Evolutionary conservation across 2,888 invertebrate genomes (phyloP), one percentile per base, ranked within the genome.

Genomic region (Laspeyria flexula): DNA sequence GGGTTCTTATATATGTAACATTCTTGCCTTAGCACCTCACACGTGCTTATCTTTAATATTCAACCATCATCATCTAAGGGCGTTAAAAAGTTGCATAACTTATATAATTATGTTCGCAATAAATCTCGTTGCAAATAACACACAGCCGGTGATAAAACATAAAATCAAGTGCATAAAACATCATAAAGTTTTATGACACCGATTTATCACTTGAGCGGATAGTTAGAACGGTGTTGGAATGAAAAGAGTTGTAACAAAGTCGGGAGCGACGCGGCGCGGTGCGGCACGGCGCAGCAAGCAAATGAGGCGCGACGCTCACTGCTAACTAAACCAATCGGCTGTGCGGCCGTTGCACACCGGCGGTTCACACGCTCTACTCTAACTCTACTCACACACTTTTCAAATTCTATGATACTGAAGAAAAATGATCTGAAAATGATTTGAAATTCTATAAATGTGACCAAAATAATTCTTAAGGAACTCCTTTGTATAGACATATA

Each of bases 301-400:
- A 90, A 92, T 91, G 92, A 92, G 91, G 90, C 90, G 85, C 90
- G 85, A 86, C 88, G 89, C 86, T 89, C 88, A 79, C 86, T 90
- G 88, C 90, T 92, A 92, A 92, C 92, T 92, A 92, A 92, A 91
- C 92, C 92, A 91, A 92, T 92, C 92, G 91, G 71, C 83, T 79
- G 79, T 71, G 69, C 56, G 45, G 58, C 16, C 27, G 11, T 1
- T 30, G 65, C 79, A 82, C 57, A 84, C 89, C 67, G 55, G 81
- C 88, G 83, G 65, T 12, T 46, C 1, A 40, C 51, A 64, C 52
- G 69, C 48, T 16, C 43, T n/a, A 18, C 9, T 16, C 10, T 34
- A 34, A 25, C n/a, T 21, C 21, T 3, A 21, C 21, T 21, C 21
- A 21, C 21, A 5, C 21, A 21, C 21, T 21, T 21, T 2, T 5